Percentiles rank a stretch among this genome's conserved stretches.
These are phyloP conservation scores for Siniperca scherzeri DNA, from an alignment of 2,797 vertebrate genomes.

Conservation along the genomic window DNA sequence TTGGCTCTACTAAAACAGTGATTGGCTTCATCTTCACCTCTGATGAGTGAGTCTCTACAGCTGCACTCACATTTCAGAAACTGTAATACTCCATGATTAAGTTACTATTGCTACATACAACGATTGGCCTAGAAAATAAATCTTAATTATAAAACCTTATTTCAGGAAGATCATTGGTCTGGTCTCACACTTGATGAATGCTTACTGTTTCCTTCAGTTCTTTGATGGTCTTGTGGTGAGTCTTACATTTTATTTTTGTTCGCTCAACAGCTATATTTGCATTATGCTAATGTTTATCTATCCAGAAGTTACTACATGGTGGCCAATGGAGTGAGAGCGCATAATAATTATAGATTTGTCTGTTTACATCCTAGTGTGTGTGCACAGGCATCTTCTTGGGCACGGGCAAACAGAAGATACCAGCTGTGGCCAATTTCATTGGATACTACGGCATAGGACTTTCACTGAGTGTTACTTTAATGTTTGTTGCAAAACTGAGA, in stretches of 20 bases:
- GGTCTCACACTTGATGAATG: conserved; percentile 86
- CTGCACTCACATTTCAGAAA: background rate
- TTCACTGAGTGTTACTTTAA: conserved; percentile 87
- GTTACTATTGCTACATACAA: background rate
- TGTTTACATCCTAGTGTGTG: conserved; percentile 83
- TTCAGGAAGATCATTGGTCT: conserved; percentile 88
- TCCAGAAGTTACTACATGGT: background rate
- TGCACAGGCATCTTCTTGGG: conserved; percentile 91
- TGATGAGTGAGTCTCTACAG: conserved; percentile 87
- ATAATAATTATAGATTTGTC: conserved; percentile 8
- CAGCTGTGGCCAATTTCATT: conserved; percentile 90
- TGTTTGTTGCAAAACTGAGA: conserved; percentile 88
- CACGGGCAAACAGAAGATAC: conserved; percentile 92
- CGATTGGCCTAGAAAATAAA: background rate
- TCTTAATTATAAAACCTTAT: background rate
- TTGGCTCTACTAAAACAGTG: conserved; percentile 79
- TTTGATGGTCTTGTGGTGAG: conserved; percentile 89
- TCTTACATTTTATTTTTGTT: background rate
- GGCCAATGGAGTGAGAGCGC: background rate
- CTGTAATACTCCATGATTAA: too few relatives aligned
- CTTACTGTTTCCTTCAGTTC: conserved; percentile 88
- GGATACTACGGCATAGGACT: conserved; percentile 92
- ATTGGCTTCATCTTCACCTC: conserved; percentile 89
- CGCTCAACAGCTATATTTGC: too few relatives aligned
- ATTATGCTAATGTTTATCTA: background rate